Base-by-base conservation (phyloP, 2,888 invertebrate genomes). In the Ectropis crepuscularia region DNA sequence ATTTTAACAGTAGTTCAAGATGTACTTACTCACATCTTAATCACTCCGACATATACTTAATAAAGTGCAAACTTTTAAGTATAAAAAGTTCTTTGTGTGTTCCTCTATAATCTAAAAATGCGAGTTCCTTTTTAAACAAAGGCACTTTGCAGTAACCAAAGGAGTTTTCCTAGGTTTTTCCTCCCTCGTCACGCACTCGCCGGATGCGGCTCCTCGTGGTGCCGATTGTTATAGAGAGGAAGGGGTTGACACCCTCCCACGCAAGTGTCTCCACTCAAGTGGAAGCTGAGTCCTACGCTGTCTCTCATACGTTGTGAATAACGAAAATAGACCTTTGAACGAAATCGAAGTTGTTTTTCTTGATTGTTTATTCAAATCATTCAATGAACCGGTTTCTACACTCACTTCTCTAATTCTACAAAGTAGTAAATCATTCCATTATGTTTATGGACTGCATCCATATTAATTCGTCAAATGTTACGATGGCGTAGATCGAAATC, bases 191-290 rank as follows among this genome's bases (percentile, higher is more conserved):
- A 81, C 79, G 79, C 81, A 79, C 79, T 82, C 72, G 71, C 76
- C 81, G 82, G 86, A 87, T 86, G 87, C 82, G 76, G 80, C 79
- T 80, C 78, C 84, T 85, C 80, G 71, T 66, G 70, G 75, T 73
- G 79, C 77, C 83, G 74, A 86, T 87, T 89, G 86, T 89, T 86
- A 78, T 84, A 78, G 75, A 82, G 79, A 81, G 77, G 75, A 84
- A 85, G 81, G 90, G 90, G 87, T 69, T 87, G 89, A 83, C 86
- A 88, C 88, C 90, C 89, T 87, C 88, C 89, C 77, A 89, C 88
- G 83, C 86, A 86, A 78, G 76, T 78, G 77, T 84, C 82, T 82
- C 79, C 84, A 83, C 86, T 88, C 77, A 86, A 89, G 87, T 88
- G 85, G 85, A 88, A 87, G 81, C 80, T 81, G 81, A 73, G 71